Evolutionary conservation across 92 coral and sea anemone species (phyloP).

Genomic region (Actinernus sp.): DNA sequence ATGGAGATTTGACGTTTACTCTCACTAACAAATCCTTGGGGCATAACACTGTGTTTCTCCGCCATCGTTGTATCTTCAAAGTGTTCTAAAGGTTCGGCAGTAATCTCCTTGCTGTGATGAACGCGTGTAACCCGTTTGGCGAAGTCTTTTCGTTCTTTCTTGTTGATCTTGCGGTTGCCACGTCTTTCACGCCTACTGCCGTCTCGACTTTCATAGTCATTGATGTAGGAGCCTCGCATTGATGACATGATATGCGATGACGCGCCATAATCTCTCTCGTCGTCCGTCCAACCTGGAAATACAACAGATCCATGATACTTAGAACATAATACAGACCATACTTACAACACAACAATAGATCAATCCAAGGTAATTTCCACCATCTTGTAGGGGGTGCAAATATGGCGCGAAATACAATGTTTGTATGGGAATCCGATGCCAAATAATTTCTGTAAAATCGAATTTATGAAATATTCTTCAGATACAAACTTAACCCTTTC

Average conservation of each 20-base stretch:
- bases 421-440: no score
- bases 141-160: slow-evolving; percentile 63
- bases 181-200: slow-evolving; percentile 8
- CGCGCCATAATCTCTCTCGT: not conserved
- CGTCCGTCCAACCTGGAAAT: slow-evolving; percentile 10
- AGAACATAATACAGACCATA: no score
- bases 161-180: slow-evolving; percentile 13
- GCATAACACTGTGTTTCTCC: not conserved
- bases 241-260: slow-evolving; percentile 5
- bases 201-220: slow-evolving; percentile 12
- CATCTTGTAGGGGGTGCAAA: no score
- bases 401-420: no score
- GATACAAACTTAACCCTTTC: no score
- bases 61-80: not conserved
- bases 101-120: slow-evolving; percentile 59
- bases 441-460: no score
- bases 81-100: slow-evolving; percentile 17
- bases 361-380: no score
- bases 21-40: slow-evolving; percentile 10
- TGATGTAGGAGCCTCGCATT: not conserved
- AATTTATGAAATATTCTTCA: no score
- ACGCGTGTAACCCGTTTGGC: slow-evolving; percentile 43
- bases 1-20: not conserved
- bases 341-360: no score
- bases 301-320: no score